Percentiles rank a stretch among this genome's conserved stretches.
These are phyloP conservation scores for Atrichornis clamosus DNA, from an alignment of 2,113 vertebrate genomes.

Conservation along the genomic window DNA sequence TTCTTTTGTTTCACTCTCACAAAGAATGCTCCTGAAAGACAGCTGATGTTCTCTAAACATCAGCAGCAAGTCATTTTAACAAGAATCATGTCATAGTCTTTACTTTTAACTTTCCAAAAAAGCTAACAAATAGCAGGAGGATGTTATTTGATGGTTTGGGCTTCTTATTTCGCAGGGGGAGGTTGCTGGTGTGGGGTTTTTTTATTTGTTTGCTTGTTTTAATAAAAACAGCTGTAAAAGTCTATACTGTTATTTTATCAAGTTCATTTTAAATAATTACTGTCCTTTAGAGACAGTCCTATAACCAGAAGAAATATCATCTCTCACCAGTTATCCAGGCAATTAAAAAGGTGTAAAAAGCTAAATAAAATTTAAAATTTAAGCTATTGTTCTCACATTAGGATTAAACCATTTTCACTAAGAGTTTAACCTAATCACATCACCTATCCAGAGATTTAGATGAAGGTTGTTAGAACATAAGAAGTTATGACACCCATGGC, in stretches of 20 bases:
- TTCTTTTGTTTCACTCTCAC: background rate
- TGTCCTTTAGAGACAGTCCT: background rate
- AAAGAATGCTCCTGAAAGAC: background rate
- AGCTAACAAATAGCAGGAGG: background rate
- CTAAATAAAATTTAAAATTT: background rate
- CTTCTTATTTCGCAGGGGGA: background rate
- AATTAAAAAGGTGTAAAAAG: background rate
- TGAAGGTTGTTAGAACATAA: background rate
- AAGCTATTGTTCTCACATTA: background rate
- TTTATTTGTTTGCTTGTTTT: background rate
- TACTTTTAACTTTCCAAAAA: background rate
- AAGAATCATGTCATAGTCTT: background rate
- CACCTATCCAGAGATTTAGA: background rate
- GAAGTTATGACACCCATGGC: fast-evolving
- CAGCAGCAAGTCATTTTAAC: background rate
- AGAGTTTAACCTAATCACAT: background rate
- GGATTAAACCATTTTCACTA: background rate
- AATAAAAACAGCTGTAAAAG: background rate
- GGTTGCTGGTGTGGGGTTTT: background rate
- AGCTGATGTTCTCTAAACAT: background rate
- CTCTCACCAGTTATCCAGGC: background rate
- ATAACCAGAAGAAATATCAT: background rate
- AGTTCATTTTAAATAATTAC: background rate
- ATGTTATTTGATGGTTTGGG: background rate
- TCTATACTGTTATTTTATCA: background rate